Conservation (phyloP, 2,797 vertebrate genomes). For the Sylvia borin region DNA sequence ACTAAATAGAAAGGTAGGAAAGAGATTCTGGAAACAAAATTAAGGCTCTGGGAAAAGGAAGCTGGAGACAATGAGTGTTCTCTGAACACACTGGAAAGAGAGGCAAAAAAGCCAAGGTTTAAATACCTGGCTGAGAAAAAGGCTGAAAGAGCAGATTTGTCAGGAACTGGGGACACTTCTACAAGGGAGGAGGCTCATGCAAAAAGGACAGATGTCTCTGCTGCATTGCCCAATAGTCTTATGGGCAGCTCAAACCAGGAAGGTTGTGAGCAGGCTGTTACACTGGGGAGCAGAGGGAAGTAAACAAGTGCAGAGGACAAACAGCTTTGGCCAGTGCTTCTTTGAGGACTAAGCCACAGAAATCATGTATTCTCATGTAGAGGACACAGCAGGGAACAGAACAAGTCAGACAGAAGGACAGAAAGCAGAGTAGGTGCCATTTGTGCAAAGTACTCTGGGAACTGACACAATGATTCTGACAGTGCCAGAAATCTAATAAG, state of each 20-base stretch:
- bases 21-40: neutral
- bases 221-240: neutral
- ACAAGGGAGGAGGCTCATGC: neutral
- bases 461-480: neutral
- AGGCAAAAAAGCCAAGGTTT: neutral
- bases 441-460: neutral
- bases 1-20: neutral
- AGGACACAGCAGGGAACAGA: neutral
- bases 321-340: neutral
- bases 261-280: neutral
- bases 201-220: neutral
- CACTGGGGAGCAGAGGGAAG: neutral
- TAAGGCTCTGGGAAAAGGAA: neutral
- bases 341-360: neutral
- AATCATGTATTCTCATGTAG: fast-evolving
- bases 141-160: neutral
- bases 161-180: neutral
- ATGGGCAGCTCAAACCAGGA: neutral
- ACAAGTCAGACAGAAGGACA: neutral
- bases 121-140: neutral
- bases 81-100: neutral
- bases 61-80: neutral
- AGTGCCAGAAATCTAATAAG: neutral
- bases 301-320: neutral
- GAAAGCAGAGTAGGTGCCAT: neutral